phyloP scores from a whole-genome alignment of 1,140 invertebrate species.

The Spodoptera litura region DNA sequence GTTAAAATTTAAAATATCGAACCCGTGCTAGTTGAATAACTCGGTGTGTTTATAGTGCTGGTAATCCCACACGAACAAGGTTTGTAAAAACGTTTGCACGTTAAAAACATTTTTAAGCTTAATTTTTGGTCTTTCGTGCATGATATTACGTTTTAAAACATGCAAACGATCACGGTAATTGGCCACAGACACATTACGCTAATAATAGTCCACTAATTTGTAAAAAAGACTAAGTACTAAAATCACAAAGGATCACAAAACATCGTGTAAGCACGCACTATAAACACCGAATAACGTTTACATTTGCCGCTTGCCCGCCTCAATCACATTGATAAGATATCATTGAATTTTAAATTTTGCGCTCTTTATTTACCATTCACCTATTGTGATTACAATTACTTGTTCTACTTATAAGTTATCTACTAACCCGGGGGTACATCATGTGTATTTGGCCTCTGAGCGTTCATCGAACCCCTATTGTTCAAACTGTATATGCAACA shows the following conservation, averaged over 20 bases:
- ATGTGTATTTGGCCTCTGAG: constrained; percentile 58
- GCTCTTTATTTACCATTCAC: constrained; percentile 20
- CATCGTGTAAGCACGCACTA: constrained; percentile 58
- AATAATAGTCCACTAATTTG: constrained; percentile 54
- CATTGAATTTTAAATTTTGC: constrained; percentile 35
- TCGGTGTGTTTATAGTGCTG: background rate
- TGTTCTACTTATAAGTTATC: constrained; percentile 43
- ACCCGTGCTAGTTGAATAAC: constrained; percentile 19
- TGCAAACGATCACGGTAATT: constrained; percentile 30
- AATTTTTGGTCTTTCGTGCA: constrained; percentile 4
- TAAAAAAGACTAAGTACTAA: constrained; percentile 50
- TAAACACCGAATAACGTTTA: constrained; percentile 56
- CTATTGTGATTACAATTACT: constrained; percentile 26
- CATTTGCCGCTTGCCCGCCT: constrained; percentile 52
- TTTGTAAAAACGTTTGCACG: constrained; percentile 29
- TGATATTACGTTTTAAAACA: background rate
- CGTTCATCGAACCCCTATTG: constrained; percentile 69
- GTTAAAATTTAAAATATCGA: background rate
- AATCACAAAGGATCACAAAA: constrained; percentile 56
- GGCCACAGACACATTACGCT: constrained; percentile 47
- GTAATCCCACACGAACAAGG: background rate
- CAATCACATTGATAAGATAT: constrained; percentile 73
- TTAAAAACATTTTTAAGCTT: constrained; percentile 4
- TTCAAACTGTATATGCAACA: constrained; percentile 52
- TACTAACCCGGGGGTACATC: constrained; percentile 74